A percentile compares a stretch with the other conserved stretches of the same genome.
Conservation (phyloP, 2,888 invertebrate genomes). For the Tenthredo scrophulariae region DNA sequence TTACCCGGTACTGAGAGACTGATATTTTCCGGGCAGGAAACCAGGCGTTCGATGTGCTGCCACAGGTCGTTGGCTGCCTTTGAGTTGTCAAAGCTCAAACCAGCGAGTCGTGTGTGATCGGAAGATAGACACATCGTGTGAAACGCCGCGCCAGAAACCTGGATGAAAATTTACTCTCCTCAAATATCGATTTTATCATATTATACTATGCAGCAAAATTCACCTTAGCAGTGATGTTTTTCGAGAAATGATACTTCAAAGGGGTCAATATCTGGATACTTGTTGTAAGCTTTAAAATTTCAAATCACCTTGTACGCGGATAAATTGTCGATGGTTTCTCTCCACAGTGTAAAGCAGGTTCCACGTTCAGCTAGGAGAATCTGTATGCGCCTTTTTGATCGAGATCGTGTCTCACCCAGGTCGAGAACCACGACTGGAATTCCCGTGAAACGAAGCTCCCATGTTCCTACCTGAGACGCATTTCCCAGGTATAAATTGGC, state of each 20-base stretch:
- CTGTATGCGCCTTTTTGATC: conserved; percentile 85
- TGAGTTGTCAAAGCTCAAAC: conserved; percentile 89
- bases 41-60: conserved; percentile 84
- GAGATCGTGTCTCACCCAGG: conserved; percentile 86
- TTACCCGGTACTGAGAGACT: conserved; percentile 86
- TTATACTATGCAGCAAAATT: not conserved
- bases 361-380: conserved; percentile 88
- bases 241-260: not conserved
- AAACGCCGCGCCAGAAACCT: conserved; percentile 85
- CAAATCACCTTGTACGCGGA: conserved; percentile 83
- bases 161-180: conserved; percentile 28
- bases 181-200: not conserved
- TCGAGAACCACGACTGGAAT: conserved; percentile 89
- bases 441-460: conserved; percentile 89
- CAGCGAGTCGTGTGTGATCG: conserved; percentile 88
- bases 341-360: conserved; percentile 90
- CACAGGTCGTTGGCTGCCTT: conserved; percentile 87
- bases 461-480: conserved; percentile 80
- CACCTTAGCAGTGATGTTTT: not conserved
- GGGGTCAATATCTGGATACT: not conserved
- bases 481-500: conserved; percentile 86
- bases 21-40: conserved; percentile 89
- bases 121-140: conserved; percentile 90
- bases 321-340: conserved; percentile 89
- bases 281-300: not conserved